These are phyloP conservation scores for Melanotaenia maccullochi DNA, from an alignment of 2,797 vertebrate genomes.

Conservation along the genomic window DNA sequence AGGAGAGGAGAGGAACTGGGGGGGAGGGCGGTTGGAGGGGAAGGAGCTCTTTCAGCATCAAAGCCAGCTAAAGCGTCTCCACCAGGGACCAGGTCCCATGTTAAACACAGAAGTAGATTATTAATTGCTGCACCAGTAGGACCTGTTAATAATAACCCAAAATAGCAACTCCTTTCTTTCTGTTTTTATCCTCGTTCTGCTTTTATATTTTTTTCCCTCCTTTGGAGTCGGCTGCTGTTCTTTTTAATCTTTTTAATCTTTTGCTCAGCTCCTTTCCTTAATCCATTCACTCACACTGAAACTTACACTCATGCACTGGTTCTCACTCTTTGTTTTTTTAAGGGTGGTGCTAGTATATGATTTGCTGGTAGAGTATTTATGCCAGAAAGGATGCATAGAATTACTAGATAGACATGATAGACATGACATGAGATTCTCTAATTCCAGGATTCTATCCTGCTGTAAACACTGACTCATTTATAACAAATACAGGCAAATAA, in stretches of 20 bases:
- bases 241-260: conserved; percentile 1
- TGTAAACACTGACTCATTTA: too few relatives aligned
- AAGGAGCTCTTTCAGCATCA: conserved; percentile 76
- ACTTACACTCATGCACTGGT: background rate
- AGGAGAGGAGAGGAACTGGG: conserved; percentile 60
- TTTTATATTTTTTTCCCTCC: conserved; percentile 27
- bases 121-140: conserved; percentile 83
- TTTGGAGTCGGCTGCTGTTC: conserved; percentile 1
- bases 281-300: conserved; percentile 1
- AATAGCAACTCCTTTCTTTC: conserved; percentile 70
- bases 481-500: too few relatives aligned
- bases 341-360: too few relatives aligned
- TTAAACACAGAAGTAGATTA: conserved; percentile 84
- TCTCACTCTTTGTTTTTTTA: background rate
- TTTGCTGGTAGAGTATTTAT: too few relatives aligned
- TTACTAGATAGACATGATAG: too few relatives aligned
- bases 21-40: conserved; percentile 29
- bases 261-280: conserved; percentile 17
- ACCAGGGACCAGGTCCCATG: conserved; percentile 79
- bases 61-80: conserved; percentile 80
- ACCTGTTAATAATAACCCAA: conserved; percentile 81
- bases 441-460: too few relatives aligned
- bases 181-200: conserved; percentile 48
- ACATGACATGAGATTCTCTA: too few relatives aligned
- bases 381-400: too few relatives aligned